A percentile compares a stretch with the other conserved stretches of the same genome.
Evolutionary conservation across 2,797 vertebrate species (phyloP).

Genomic region (Knipowitschia caucasica): DNA sequence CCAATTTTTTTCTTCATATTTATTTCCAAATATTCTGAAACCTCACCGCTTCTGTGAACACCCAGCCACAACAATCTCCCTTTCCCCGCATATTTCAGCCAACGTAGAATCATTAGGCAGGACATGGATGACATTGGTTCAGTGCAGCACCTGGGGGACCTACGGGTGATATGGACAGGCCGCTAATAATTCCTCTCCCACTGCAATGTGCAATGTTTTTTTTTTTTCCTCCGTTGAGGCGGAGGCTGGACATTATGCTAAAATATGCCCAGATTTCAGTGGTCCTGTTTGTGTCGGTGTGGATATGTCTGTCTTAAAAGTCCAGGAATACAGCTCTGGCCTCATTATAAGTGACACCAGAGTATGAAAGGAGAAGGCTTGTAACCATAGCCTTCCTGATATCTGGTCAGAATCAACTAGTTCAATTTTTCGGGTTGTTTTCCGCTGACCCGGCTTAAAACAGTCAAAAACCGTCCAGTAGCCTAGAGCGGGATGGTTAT

Average conservation of each 20-base stretch:
- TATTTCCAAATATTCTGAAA: not conserved
- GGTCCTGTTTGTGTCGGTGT: constrained; percentile 48
- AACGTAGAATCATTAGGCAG: constrained; percentile 59
- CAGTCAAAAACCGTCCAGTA: constrained; percentile 42
- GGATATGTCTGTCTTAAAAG: constrained; percentile 22
- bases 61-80: constrained; percentile 25
- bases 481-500: constrained; percentile 60
- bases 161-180: constrained; percentile 48
- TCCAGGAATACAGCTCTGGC: constrained; percentile 45
- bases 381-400: constrained; percentile 57
- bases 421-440: constrained; percentile 69
- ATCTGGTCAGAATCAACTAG: constrained; percentile 74
- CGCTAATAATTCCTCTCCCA: constrained; percentile 50
- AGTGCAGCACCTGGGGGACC: constrained; percentile 53
- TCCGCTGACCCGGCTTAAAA: constrained; percentile 65
- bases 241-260: constrained; percentile 65
- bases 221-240: constrained; percentile 37
- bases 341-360: constrained; percentile 75
- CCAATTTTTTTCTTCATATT: too few species aligned
- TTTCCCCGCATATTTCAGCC: constrained; percentile 34
- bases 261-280: constrained; percentile 66
- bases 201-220: too few species aligned
- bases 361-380: constrained; percentile 25
- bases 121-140: constrained; percentile 66
- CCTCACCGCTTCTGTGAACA: not conserved